Conservation (phyloP, 2,888 invertebrate species). For the Torymus texanus region DNA sequence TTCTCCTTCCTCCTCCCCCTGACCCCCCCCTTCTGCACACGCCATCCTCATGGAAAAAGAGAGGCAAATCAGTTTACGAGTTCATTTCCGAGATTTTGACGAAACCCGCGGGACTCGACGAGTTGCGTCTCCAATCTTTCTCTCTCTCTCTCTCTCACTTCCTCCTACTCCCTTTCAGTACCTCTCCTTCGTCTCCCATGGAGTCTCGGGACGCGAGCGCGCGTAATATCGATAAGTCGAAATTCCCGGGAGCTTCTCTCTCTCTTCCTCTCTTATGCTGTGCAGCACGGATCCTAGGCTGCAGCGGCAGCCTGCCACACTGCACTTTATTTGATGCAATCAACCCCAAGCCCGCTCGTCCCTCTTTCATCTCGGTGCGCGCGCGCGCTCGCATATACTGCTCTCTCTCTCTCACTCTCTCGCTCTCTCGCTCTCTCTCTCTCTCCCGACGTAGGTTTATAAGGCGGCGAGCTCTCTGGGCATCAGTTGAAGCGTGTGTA, state of each 20-base stretch:
- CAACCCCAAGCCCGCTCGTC: conserved; percentile 44
- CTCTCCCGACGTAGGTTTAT: conserved; percentile 17
- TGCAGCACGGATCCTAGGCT: too few relatives aligned
- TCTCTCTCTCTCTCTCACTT: conserved; percentile 5
- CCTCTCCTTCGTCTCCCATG: neutral
- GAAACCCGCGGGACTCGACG: conserved; percentile 39
- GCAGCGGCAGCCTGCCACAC: conserved; percentile 28
- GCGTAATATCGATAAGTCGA: conserved; percentile 54
- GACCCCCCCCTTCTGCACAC: too few relatives aligned
- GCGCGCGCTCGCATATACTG: neutral
- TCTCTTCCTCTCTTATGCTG: neutral
- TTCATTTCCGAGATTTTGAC: conserved; percentile 38
- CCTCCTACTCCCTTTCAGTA: neutral
- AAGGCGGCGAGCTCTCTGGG: conserved; percentile 28
- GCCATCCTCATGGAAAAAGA: conserved; percentile 2
- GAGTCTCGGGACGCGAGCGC: conserved; percentile 24
- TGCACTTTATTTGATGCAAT: conserved; percentile 61
- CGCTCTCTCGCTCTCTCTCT: conserved; percentile 12
- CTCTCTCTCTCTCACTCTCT: conserved; percentile 6
- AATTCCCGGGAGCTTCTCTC: conserved; percentile 54
- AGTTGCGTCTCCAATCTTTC: neutral
- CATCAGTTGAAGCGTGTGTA: conserved; percentile 3
- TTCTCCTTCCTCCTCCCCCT: conserved; percentile 16
- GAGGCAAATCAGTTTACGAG: conserved; percentile 36
- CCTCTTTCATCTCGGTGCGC: conserved; percentile 16